Evolutionary conservation across 2,113 vertebrate genomes (phyloP).

Genomic region (Phylloscopus trochiloides): DNA sequence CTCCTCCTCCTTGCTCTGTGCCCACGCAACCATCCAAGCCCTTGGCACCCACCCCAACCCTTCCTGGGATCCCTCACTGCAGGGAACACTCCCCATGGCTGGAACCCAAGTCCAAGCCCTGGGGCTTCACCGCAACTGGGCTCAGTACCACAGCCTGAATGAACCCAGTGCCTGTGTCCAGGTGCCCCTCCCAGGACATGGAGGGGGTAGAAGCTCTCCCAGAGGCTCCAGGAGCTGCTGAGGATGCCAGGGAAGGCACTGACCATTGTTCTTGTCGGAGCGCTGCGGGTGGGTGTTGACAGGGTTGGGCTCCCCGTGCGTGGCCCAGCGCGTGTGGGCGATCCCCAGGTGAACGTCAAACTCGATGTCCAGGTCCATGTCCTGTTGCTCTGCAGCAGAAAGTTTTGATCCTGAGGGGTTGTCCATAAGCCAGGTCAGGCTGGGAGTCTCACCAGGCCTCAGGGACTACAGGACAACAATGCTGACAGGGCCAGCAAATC

Average conservation of each 20-base stretch:
- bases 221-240: too few relatives aligned
- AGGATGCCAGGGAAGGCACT: not conserved
- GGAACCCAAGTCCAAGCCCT: accelerated
- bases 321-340: conserved; percentile 97
- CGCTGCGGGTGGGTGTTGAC: conserved; percentile 96
- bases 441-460: not conserved
- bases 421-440: accelerated
- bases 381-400: conserved; percentile 83
- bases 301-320: conserved; percentile 90
- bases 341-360: conserved; percentile 96
- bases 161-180: accelerated
- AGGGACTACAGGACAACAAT: accelerated
- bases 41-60: not conserved
- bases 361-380: conserved; percentile 92
- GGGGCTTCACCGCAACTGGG: accelerated
- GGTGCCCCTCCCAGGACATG: accelerated
- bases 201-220: too few relatives aligned
- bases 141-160: accelerated
- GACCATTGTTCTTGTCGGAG: conserved; percentile 94
- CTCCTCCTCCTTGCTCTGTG: not conserved
- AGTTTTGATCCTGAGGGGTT: not conserved
- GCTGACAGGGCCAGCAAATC: not conserved
- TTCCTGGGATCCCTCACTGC: not conserved
- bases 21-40: accelerated
- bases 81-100: accelerated